Percentiles rank a stretch among this genome's conserved stretches.
These are phyloP conservation scores for Moxostoma hubbsi DNA, from an alignment of 2,797 vertebrate species.

Conservation along the genomic window DNA sequence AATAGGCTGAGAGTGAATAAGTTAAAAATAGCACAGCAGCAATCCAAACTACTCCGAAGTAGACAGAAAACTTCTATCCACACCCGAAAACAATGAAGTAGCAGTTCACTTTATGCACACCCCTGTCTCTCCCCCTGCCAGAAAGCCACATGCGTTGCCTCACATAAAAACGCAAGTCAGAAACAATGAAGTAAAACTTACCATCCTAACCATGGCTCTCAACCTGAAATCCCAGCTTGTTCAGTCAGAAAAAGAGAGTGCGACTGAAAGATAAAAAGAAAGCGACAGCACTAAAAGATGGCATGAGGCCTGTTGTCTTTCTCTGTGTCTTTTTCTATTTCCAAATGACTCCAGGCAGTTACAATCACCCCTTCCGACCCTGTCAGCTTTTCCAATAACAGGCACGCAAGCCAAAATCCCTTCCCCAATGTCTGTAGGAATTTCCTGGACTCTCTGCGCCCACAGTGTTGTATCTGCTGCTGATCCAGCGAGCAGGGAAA, in stretches of 20 bases:
- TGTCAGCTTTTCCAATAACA: slow-evolving; percentile 92
- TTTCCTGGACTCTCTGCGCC: slow-evolving; percentile 79
- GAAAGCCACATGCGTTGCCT: slow-evolving; percentile 24
- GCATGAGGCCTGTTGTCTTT: slow-evolving; percentile 78
- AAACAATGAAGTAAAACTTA: slow-evolving; percentile 73
- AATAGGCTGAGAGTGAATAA: not conserved
- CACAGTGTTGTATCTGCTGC: slow-evolving; percentile 18
- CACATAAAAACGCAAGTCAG: slow-evolving; percentile 39
- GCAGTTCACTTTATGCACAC: slow-evolving; percentile 12
- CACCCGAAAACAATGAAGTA: slow-evolving; percentile 39
- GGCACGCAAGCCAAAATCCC: slow-evolving; percentile 82
- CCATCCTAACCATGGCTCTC: slow-evolving; percentile 66
- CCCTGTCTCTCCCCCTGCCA: slow-evolving; percentile 34
- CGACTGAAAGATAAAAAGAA: slow-evolving; percentile 66
- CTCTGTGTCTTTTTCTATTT: slow-evolving; percentile 36
- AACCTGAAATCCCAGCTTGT: slow-evolving; percentile 31
- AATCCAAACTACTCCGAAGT: slow-evolving; percentile 5
- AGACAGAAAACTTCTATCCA: slow-evolving; percentile 17
- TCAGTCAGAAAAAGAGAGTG: slow-evolving; percentile 37
- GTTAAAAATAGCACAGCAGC: slow-evolving; percentile 20
- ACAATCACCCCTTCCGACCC: slow-evolving; percentile 54
- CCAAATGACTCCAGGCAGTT: slow-evolving; percentile 70
- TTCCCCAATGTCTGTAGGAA: slow-evolving; percentile 85
- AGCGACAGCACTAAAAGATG: slow-evolving; percentile 61
- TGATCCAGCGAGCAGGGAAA: slow-evolving; percentile 11